phyloP scores from a whole-genome alignment of 2,113 vertebrate genomes.

The Catharus fuscescens region DNA sequence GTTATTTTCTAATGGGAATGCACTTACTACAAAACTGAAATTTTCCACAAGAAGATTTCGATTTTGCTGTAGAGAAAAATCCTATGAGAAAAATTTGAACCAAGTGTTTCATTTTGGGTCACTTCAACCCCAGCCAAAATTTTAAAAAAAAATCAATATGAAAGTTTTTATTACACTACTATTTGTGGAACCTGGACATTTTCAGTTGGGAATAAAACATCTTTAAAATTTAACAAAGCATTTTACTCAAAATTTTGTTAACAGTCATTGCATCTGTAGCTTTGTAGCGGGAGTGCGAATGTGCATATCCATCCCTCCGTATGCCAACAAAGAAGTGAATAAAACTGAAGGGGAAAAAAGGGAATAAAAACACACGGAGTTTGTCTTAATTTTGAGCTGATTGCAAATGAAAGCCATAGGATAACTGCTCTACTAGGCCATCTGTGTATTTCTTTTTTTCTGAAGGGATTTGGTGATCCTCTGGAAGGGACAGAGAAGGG shows the following conservation, averaged over 20 bases:
- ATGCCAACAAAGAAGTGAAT: background rate
- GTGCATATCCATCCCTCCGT: background rate
- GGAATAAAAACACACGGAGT: constrained; percentile 22
- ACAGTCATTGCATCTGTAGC: background rate
- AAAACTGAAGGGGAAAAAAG: background rate
- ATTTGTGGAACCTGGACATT: background rate
- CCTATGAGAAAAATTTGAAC: constrained; percentile 40
- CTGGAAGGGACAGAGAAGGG: background rate
- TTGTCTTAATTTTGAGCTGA: constrained; percentile 10
- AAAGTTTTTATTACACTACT: background rate
- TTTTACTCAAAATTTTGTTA: background rate
- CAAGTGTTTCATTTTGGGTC: constrained; percentile 51
- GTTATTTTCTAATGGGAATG: constrained; percentile 36
- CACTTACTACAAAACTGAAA: constrained; percentile 19
- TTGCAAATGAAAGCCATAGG: background rate
- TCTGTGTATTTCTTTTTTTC: background rate
- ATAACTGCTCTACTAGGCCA: background rate
- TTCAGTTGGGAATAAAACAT: background rate
- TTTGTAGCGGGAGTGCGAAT: accelerated
- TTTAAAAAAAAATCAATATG: background rate
- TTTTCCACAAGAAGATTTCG: constrained; percentile 50
- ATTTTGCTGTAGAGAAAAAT: constrained; percentile 30
- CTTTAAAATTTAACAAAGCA: background rate
- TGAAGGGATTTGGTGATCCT: background rate
- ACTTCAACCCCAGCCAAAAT: constrained; percentile 12